Evolutionary conservation across 2,113 vertebrate species (phyloP), one percentile per base, ranked within the genome.

Genomic region (Neodontobutis hainanensis): DNA sequence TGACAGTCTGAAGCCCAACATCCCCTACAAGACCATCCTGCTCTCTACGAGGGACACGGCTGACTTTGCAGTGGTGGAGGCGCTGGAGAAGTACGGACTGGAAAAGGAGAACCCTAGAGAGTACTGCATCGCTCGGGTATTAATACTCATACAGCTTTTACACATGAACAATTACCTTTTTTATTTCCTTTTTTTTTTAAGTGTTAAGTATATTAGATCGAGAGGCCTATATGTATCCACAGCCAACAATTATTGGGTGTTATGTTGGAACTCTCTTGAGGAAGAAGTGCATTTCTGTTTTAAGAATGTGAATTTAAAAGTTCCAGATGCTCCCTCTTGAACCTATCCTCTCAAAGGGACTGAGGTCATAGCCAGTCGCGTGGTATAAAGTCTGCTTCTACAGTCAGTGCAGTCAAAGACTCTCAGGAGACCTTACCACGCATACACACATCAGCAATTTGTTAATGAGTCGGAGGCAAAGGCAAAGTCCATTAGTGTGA

Each of bases 11-110:
- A 97, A 95, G 87, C 97, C 97, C 78, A 98, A 99, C 90, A 98
- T 98, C 82, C 97, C 97, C 0, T 98, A 98, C 74, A 98, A 99
- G 89, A 99, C 97, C 86, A 97, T 99, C 92, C 92, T 98, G 70
- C 91, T 99, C 55, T 99, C 97, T 8, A 98, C 96, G 2, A 95
- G 95, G 0, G 97, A 99, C 86, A 94, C 94, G 6, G 95, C 96
- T 0, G 96, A 98, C 87, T 97, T 96, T 14, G 97, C 96, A 3
- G 97, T 99, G 83, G 89, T 93, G 5, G 97, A 98, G 82, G 96
- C 96, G n/a, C 82, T 99, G 78, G 97, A 99, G 87, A 99, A 99
- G 77, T 99, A 99, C 0, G 96, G 96, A 3, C 87, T 99, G 85
- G 97, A 99, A 83, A 98, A 95, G 78, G 97, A 99, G 87, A 96